phyloP scores from a whole-genome alignment of 2,797 vertebrate species.

The Mallotus villosus region DNA sequence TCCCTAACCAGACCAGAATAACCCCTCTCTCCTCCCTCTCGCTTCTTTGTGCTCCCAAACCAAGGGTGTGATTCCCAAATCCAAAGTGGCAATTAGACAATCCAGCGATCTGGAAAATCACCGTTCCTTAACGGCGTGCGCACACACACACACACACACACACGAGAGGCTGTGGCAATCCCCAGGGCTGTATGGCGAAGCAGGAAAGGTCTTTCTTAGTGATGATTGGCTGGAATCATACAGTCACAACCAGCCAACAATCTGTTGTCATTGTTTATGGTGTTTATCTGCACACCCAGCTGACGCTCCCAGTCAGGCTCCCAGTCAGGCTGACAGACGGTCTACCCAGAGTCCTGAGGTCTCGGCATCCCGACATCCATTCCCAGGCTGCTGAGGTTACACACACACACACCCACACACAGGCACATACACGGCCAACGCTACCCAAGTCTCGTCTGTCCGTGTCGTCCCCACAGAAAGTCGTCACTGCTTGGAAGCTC shows the following conservation, averaged over 20 bases:
- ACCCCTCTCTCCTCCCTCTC: conserved; percentile 35
- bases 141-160: conserved; percentile 30
- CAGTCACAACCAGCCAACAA: conserved; percentile 20
- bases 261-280: conserved; percentile 48
- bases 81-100: conserved; percentile 62
- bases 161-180: conserved; percentile 30
- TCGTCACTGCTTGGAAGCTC: conserved; percentile 5
- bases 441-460: conserved; percentile 9
- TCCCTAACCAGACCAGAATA: conserved; percentile 28
- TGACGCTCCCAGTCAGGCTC: conserved; percentile 32
- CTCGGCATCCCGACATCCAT: conserved; percentile 38
- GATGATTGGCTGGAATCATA: conserved; percentile 33
- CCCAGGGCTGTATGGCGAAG: conserved; percentile 24
- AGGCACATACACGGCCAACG: conserved; percentile 32
- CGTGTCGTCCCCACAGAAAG: conserved; percentile 12
- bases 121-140: conserved; percentile 42
- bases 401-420: conserved; percentile 35
- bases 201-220: conserved; percentile 45
- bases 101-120: conserved; percentile 62
- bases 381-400: conserved; percentile 51
- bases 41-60: conserved; percentile 45
- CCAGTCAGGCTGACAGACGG: conserved; percentile 3
- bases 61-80: conserved; percentile 52
- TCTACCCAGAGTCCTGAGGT: conserved; percentile 17
- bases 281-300: conserved; percentile 40